Evolutionary conservation across 1,140 invertebrate species (phyloP).

Genomic region (Coelopa frigida): DNA sequence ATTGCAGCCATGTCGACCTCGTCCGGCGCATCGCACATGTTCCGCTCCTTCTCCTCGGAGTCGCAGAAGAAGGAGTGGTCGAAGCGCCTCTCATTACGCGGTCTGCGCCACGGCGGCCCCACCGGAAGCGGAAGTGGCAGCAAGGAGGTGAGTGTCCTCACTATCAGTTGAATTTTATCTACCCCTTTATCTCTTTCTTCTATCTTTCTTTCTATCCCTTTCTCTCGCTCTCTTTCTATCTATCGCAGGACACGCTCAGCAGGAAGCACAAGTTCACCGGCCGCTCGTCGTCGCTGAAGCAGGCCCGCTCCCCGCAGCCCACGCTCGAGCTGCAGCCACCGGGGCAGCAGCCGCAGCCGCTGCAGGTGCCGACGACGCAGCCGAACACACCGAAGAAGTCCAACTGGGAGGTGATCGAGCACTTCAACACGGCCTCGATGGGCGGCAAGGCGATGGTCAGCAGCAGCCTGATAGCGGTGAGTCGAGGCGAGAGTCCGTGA

Average conservation of each 20-base stretch:
- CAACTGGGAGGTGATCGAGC: slow-evolving; percentile 83
- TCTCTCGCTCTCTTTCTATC: background rate
- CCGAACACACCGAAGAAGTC: slow-evolving; percentile 65
- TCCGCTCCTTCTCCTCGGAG: slow-evolving; percentile 45
- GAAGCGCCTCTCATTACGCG: slow-evolving; percentile 51
- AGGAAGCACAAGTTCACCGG: slow-evolving; percentile 37
- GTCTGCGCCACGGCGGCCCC: slow-evolving; percentile 44
- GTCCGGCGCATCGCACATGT: slow-evolving; percentile 26
- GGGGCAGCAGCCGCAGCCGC: background rate
- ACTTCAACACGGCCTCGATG: slow-evolving; percentile 55
- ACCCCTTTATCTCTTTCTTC: no score
- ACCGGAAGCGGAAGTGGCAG: slow-evolving; percentile 11
- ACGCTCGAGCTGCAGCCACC: background rate
- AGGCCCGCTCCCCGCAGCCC: slow-evolving; percentile 18
- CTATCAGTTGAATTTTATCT: slow-evolving; percentile 1
- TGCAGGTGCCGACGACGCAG: slow-evolving; percentile 13
- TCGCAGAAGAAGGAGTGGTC: slow-evolving; percentile 53
- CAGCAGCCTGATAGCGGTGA: slow-evolving; percentile 51
- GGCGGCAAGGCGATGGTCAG: slow-evolving; percentile 47
- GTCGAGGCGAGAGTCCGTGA: no score
- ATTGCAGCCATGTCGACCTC: slow-evolving; percentile 13
- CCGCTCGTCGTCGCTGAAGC: slow-evolving; percentile 42
- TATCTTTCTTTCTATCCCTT: background rate
- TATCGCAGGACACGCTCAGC: slow-evolving; percentile 7
- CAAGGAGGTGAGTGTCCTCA: slow-evolving; percentile 33